phyloP scores from a whole-genome alignment of 2,888 invertebrate species.

The Cheilosia impressa region DNA sequence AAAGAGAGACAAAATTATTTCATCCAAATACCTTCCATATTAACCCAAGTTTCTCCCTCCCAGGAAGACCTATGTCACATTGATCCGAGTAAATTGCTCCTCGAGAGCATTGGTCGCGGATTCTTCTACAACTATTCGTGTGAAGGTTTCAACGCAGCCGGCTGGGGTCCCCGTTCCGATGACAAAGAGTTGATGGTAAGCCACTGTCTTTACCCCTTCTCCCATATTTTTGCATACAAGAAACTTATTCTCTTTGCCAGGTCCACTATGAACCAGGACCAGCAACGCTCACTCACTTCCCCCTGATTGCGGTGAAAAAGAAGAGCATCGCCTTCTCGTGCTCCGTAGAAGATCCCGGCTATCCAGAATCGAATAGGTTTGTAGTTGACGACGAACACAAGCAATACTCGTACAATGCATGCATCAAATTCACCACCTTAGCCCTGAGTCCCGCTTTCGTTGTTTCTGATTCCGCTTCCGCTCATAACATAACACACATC shows the following conservation, averaged over 20 bases:
- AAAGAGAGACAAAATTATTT: constrained; percentile 1
- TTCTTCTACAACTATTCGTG: constrained; percentile 98
- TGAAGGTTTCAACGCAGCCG: constrained; percentile 93
- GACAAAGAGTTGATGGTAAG: constrained; percentile 90
- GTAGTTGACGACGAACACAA: constrained; percentile 76
- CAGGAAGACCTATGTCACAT: constrained; percentile 90
- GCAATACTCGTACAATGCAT: constrained; percentile 60
- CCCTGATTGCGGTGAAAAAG: constrained; percentile 91
- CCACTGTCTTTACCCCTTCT: background rate
- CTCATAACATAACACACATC: constrained; percentile 56
- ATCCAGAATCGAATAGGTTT: constrained; percentile 87
- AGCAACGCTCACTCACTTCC: constrained; percentile 90
- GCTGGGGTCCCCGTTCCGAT: constrained; percentile 92
- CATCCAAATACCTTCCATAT: background rate
- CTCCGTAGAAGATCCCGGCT: constrained; percentile 91
- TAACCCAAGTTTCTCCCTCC: constrained; percentile 40
- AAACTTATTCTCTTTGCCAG: constrained; percentile 66
- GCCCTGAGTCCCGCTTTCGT: constrained; percentile 67
- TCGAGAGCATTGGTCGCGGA: constrained; percentile 93
- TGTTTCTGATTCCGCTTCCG: constrained; percentile 47
- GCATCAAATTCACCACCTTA: constrained; percentile 72
- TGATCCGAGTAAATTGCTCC: constrained; percentile 92
- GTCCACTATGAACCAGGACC: constrained; percentile 90
- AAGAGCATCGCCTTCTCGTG: constrained; percentile 93
- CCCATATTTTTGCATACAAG: too few relatives aligned